Evolutionary conservation across 2,797 vertebrate species (phyloP).

Genomic region (Synanceia verrucosa): DNA sequence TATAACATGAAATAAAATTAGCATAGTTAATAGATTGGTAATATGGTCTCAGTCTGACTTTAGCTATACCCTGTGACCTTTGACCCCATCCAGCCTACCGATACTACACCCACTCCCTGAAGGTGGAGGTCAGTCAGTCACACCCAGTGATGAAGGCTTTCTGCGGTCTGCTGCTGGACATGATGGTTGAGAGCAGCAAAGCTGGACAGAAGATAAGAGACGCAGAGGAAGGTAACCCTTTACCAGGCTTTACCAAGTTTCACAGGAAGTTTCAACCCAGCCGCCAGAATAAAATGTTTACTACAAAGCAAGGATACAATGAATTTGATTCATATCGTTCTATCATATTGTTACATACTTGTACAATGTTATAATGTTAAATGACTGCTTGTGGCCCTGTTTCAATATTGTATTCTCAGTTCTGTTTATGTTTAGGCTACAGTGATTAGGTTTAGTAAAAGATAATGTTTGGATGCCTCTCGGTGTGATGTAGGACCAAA

Average conservation of each 20-base stretch:
- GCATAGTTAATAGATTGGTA: not conserved
- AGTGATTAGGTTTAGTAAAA: not conserved
- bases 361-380: not conserved
- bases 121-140: conserved; percentile 91
- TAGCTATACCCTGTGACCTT: conserved; percentile 1
- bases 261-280: not conserved
- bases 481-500: no score
- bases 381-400: not conserved
- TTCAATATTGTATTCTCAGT: not conserved
- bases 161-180: conserved; percentile 87
- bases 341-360: not conserved
- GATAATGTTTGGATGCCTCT: not conserved
- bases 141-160: conserved; percentile 93
- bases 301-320: not conserved
- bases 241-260: not conserved
- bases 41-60: not conserved
- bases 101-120: conserved; percentile 90
- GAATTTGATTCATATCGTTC: not conserved
- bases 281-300: not conserved
- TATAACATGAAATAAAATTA: not conserved
- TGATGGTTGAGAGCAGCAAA: conserved; percentile 27
- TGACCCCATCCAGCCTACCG: conserved; percentile 83
- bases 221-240: conserved; percentile 89
- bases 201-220: conserved; percentile 62
- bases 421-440: not conserved